These are phyloP conservation scores for Mystacides longicornis DNA, from an alignment of 2,888 invertebrate genomes.

Conservation along the genomic window DNA sequence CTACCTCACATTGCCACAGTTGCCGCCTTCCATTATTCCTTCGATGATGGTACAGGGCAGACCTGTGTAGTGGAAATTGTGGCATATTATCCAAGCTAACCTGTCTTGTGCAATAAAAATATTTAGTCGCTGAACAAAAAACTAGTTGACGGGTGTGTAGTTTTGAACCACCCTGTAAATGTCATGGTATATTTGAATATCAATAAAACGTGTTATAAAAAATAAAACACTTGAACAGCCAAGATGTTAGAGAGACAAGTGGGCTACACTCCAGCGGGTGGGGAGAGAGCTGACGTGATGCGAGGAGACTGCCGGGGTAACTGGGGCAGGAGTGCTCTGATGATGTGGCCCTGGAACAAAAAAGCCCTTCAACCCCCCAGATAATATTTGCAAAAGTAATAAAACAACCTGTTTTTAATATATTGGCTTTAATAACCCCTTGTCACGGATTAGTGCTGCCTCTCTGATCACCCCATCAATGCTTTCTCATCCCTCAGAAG, in stretches of 20 bases:
- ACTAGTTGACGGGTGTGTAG: too few relatives aligned
- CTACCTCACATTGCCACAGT: too few relatives aligned
- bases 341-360: slow-evolving; percentile 25
- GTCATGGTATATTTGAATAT: neutral
- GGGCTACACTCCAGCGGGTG: neutral
- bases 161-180: neutral
- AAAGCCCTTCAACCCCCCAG: slow-evolving; percentile 24
- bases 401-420: slow-evolving; percentile 28
- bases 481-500: slow-evolving; percentile 12
- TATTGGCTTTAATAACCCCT: slow-evolving; percentile 26
- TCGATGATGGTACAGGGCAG: too few relatives aligned
- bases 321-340: slow-evolving; percentile 16
- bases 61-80: too few relatives aligned
- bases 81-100: too few relatives aligned
- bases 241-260: neutral
- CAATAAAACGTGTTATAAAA: slow-evolving; percentile 1
- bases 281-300: neutral
- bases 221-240: neutral
- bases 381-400: slow-evolving; percentile 26
- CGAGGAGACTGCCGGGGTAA: slow-evolving; percentile 7
- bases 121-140: too few relatives aligned
- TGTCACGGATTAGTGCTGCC: slow-evolving; percentile 25
- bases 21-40: too few relatives aligned
- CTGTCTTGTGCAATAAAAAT: too few relatives aligned
- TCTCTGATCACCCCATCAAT: slow-evolving; percentile 24